These are phyloP conservation scores for Microtus montanus DNA, from an alignment of 2,113 vertebrate genomes.

Conservation along the genomic window DNA sequence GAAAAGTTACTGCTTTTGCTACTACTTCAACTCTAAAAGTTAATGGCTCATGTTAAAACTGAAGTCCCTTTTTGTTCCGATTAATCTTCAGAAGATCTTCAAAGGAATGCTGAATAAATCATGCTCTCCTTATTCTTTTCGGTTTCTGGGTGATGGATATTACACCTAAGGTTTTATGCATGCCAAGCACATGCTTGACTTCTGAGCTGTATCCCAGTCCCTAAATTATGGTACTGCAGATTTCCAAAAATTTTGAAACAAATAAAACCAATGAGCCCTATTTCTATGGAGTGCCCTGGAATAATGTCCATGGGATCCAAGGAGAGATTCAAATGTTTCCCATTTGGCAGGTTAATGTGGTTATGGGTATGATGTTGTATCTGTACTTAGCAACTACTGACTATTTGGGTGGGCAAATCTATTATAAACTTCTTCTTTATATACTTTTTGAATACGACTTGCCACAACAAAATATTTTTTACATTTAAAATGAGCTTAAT, in stretches of 20 bases:
- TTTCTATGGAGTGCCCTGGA: neutral
- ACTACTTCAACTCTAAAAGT: constrained; percentile 13
- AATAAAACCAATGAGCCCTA: constrained; percentile 12
- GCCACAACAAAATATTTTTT: constrained; percentile 3
- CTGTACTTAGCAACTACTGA: neutral
- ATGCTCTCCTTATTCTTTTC: neutral
- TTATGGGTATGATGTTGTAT: neutral
- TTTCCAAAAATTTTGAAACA: neutral
- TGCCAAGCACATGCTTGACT: neutral
- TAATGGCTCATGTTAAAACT: constrained; percentile 39
- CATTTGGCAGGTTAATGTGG: neutral
- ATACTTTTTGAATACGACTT: neutral
- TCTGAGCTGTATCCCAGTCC: neutral
- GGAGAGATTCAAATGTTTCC: too few relatives aligned
- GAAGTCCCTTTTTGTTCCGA: neutral
- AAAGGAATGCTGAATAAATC: neutral
- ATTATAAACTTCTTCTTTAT: neutral
- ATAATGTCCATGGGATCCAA: neutral
- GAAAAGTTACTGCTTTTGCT: constrained; percentile 23
- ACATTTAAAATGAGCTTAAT: neutral
- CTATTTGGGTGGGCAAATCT: neutral
- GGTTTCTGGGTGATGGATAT: neutral
- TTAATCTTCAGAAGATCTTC: neutral
- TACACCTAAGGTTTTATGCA: neutral
- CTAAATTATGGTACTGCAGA: neutral